Evolutionary conservation across 2,888 invertebrate species (phyloP).

Genomic region (Stenchaetothrips biformis): DNA sequence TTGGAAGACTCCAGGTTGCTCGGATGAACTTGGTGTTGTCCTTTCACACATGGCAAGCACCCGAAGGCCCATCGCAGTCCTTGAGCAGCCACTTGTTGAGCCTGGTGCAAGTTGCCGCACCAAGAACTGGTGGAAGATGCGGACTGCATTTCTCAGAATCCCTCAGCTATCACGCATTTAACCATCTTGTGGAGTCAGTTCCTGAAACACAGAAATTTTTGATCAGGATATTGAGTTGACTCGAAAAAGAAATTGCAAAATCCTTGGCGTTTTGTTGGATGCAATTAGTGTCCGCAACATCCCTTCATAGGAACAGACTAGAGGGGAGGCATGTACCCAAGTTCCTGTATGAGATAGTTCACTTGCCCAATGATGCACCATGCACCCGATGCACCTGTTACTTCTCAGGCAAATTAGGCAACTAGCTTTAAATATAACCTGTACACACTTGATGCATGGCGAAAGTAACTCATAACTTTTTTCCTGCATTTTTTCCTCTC

Average conservation of each 20-base stretch:
- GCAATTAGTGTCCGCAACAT: no score
- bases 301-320: no score
- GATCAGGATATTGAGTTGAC: neutral
- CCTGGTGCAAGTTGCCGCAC: constrained; percentile 3
- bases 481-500: no score
- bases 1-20: constrained; percentile 15
- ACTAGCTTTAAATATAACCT: neutral
- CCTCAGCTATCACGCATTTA: neutral
- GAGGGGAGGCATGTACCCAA: no score
- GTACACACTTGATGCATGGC: neutral
- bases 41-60: constrained; percentile 33
- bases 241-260: neutral
- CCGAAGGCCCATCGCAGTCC: neutral
- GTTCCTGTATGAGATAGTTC: no score
- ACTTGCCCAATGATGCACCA: neutral
- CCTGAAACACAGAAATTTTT: neutral
- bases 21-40: constrained; percentile 34
- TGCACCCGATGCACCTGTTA: neutral
- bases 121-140: neutral
- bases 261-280: neutral
- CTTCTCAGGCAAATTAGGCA: neutral
- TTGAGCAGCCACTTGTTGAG: neutral
- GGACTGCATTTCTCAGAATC: neutral
- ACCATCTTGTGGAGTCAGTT: neutral
- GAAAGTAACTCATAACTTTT: no score